Percentiles rank a stretch among this genome's conserved stretches.
Conservation (phyloP, 2,113 vertebrate genomes). For the Tonatia bakeri region DNA sequence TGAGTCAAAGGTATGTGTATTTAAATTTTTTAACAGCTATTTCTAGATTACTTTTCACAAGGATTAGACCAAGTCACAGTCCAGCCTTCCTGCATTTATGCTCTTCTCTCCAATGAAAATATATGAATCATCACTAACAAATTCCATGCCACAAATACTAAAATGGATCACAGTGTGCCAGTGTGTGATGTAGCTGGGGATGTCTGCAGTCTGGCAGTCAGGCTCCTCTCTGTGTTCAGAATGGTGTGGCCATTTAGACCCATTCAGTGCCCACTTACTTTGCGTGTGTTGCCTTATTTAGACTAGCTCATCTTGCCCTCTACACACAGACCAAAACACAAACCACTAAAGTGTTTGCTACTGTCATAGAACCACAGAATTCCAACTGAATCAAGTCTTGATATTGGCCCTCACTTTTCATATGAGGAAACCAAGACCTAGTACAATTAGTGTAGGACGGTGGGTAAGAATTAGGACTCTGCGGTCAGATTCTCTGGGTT, state of each 20-base stretch:
- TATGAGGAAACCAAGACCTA: background rate
- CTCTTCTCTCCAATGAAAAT: constrained; percentile 15
- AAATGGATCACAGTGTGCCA: background rate
- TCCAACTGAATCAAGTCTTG: background rate
- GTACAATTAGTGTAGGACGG: background rate
- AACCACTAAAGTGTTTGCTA: background rate
- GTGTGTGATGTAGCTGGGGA: background rate
- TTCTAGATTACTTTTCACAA: background rate
- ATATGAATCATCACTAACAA: background rate
- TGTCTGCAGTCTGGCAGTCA: background rate
- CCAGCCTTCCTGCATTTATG: background rate
- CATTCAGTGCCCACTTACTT: background rate
- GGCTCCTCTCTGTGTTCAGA: background rate
- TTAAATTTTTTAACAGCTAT: background rate
- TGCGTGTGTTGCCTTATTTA: background rate
- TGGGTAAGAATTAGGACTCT: background rate
- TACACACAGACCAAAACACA: background rate
- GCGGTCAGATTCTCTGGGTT: background rate
- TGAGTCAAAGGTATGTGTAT: background rate
- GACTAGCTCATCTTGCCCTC: too few species aligned
- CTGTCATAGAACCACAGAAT: background rate
- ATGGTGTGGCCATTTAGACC: background rate
- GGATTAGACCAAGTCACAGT: background rate
- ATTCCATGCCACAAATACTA: background rate
- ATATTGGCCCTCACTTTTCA: background rate